Evolutionary conservation across 2,113 vertebrate species (phyloP), one percentile per base, ranked within the genome.

Genomic region (Electrona antarctica): DNA sequence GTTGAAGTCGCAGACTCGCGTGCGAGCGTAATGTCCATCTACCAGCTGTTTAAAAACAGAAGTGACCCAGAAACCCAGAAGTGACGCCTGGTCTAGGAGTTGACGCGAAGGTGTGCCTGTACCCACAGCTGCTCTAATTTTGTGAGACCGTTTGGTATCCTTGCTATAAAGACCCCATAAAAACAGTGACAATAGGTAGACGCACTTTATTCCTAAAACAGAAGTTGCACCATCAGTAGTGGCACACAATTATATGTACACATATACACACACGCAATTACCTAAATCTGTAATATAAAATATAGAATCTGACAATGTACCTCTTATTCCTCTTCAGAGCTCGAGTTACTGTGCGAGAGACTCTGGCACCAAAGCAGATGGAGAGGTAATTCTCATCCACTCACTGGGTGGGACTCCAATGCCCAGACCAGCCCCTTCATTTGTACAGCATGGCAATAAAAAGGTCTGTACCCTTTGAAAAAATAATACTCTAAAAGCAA

Each of bases 401-500:
- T 95, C 95, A 93, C 85, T 93, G 95, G 95, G 92, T 95, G 95
- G 95, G 95, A 95, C 95, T 93, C 94, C 94, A 94, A 94, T 87
- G 88, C 88, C 94, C 92, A 81, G 80, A 90, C 95, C 93, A 89
- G 85, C 88, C 83, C 84, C 87, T 95, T 96, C 94, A 95, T 96
- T 94, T 98, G 96, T 97, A 98, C 96, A 98, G 95, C 88, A 92
- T 96, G 94, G 96, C 95, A 95, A 96, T 98, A 97, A 94, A 98
- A 98, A 98, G 94, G 95, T 94, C 91, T 95, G 93, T 94, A 94
- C 90, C 91, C 92, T 95, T 95, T 95, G 94, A 96, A 97, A 98
- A 98, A 98, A 98, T 98, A 98, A 96, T 95, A 96, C 95, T 97
- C 96, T 98, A 97, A 98, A 97, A 97, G 96, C 96, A 96, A 96